These are phyloP conservation scores for Acromyrmex echinatior DNA, from an alignment of 1,140 invertebrate genomes.

Conservation along the genomic window DNA sequence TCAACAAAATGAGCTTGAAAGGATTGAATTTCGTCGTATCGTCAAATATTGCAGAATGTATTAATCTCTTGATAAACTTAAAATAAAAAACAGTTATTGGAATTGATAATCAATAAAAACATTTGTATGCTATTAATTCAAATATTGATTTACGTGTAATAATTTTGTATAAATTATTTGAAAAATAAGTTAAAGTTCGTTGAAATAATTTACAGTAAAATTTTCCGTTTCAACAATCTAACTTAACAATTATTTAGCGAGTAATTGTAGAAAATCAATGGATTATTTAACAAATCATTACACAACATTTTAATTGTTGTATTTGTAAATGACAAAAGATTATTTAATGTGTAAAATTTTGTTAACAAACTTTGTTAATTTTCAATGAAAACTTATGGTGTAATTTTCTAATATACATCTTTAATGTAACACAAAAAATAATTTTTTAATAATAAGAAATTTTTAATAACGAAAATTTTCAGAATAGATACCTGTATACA, in stretches of 20 bases:
- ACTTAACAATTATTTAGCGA: neutral
- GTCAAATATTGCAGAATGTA: neutral
- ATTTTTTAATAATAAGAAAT: no score
- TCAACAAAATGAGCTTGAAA: conserved; percentile 6
- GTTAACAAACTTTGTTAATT: neutral
- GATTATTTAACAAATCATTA: conserved; percentile 8
- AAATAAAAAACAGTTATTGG: conserved; percentile 8
- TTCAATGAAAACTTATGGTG: neutral
- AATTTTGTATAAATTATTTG: neutral
- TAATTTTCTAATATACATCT: neutral
- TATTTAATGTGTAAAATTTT: neutral
- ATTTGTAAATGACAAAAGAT: neutral
- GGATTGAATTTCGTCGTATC: conserved; percentile 1
- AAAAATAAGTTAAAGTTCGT: conserved; percentile 10
- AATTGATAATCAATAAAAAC: neutral
- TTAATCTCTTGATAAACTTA: conserved; percentile 21
- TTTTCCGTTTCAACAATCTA: neutral
- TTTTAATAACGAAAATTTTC: no score
- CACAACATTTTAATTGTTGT: neutral
- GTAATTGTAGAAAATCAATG: conserved; percentile 31
- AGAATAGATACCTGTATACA: no score
- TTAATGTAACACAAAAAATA: no score
- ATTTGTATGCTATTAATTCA: conserved; percentile 26
- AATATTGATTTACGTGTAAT: conserved; percentile 2
- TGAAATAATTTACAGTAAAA: conserved; percentile 2